Evolutionary conservation across 2,888 invertebrate species (phyloP), one percentile per base, ranked within the genome.

Genomic region (Chrysomela aeneicollis): DNA sequence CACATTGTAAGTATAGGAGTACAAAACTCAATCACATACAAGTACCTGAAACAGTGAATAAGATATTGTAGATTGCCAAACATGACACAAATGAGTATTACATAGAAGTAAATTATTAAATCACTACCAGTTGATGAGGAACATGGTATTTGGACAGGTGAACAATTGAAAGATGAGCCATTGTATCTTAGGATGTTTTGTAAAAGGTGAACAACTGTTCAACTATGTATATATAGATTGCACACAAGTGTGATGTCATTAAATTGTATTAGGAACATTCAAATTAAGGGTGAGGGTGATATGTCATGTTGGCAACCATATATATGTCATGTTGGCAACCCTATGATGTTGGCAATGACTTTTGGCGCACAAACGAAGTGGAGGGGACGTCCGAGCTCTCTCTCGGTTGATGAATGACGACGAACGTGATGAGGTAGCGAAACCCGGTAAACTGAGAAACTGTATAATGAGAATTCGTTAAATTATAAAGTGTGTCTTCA

Each of bases 261-360:
- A 50, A 50, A 50, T 6, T 18, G 12, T 2, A 17, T 18, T 17
- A 17, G 1, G 50, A 9, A 18, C 50, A 50, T 50, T 12, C 50
- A 50, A 50, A 50, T 21, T 50, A 50, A 50, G 50, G 50, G 21
- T 50, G 50, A 50, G 50, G 18, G 50, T 50, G 50, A 50, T 21
- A 19, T 50, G 50, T 50, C 50, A 47, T n/a, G n/a, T n/a, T 47
- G 47, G 26, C 26, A 6, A 3, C 3, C 26, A 26, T n/a, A n/a
- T n/a, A n/a, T n/a, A n/a, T n/a, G n/a, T n/a, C n/a, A n/a, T n/a
- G n/a, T n/a, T n/a, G n/a, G n/a, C n/a, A n/a, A n/a, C n/a, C n/a
- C n/a, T n/a, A n/a, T n/a, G n/a, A n/a, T n/a, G n/a, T n/a, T n/a
- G n/a, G n/a, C n/a, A n/a, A n/a, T n/a, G n/a, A n/a, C n/a, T n/a